These are phyloP conservation scores for Trichopria drosophilae DNA, from an alignment of 2,888 invertebrate genomes.

Conservation along the genomic window DNA sequence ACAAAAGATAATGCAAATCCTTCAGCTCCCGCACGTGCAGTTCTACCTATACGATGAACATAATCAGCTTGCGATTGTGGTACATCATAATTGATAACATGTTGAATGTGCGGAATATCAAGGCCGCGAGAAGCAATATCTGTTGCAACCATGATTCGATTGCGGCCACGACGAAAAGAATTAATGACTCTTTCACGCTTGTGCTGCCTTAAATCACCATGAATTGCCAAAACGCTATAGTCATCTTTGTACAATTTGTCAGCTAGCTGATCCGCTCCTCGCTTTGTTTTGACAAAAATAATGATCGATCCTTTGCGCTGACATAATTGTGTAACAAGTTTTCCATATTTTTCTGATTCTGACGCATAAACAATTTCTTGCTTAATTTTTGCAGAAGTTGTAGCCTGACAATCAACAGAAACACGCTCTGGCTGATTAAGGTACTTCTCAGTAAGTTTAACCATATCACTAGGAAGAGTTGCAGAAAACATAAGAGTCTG, in stretches of 20 bases:
- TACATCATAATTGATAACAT: conserved; percentile 27
- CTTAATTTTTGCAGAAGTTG: conserved; percentile 25
- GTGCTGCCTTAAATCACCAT: conserved; percentile 24
- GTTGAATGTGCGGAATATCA: conserved; percentile 26
- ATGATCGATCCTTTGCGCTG: conserved; percentile 26
- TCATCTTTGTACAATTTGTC: conserved; percentile 21
- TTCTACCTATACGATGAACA: conserved; percentile 24
- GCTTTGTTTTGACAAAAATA: conserved; percentile 26
- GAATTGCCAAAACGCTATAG: conserved; percentile 22
- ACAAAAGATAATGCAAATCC: conserved; percentile 24
- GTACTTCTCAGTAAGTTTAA: conserved; percentile 24
- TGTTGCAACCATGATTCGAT: conserved; percentile 25
- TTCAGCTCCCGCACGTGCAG: conserved; percentile 24
- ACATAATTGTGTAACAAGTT: conserved; percentile 25
- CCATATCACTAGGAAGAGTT: conserved; percentile 22
- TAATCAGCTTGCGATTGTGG: conserved; percentile 23
- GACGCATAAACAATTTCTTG: conserved; percentile 25
- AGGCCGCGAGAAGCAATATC: conserved; percentile 24
- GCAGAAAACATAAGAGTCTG: conserved; percentile 24
- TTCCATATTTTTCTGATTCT: conserved; percentile 26
- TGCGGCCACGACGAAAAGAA: conserved; percentile 19
- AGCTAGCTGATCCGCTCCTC: conserved; percentile 22
- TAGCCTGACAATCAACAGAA: conserved; percentile 20
- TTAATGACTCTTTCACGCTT: conserved; percentile 23
- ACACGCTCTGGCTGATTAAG: conserved; percentile 23